These are phyloP conservation scores for Netelia inedita DNA, from an alignment of 2,888 invertebrate genomes.

Conservation along the genomic window DNA sequence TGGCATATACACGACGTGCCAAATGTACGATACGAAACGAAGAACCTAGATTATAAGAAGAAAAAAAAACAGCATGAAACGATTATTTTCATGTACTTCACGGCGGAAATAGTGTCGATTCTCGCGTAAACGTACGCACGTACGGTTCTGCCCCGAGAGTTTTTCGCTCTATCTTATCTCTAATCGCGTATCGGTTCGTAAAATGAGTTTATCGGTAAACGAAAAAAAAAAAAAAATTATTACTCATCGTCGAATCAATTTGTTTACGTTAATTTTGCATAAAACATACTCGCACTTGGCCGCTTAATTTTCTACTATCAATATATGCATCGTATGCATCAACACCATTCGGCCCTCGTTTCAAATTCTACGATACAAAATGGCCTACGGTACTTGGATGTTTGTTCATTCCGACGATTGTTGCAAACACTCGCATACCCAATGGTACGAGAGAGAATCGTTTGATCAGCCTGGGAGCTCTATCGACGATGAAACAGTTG, in stretches of 20 bases:
- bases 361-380: slow-evolving; percentile 18
- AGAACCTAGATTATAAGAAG: slow-evolving; percentile 52
- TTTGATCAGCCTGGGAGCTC: slow-evolving; percentile 54
- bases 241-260: background rate
- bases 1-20: slow-evolving; percentile 39
- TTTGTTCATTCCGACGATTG: slow-evolving; percentile 60
- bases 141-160: background rate
- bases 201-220: background rate
- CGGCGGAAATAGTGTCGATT: slow-evolving; percentile 14
- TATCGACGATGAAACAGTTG: slow-evolving; percentile 32
- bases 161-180: background rate
- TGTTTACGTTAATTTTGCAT: slow-evolving; percentile 27
- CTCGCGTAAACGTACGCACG: background rate
- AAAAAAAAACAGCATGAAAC: slow-evolving; percentile 44
- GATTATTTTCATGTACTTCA: slow-evolving; percentile 39
- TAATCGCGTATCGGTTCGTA: background rate
- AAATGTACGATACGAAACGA: slow-evolving; percentile 40
- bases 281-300: slow-evolving; percentile 18
- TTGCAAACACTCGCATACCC: slow-evolving; percentile 38
- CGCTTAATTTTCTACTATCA: slow-evolving; percentile 15
- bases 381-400: slow-evolving; percentile 23
- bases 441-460: slow-evolving; percentile 34
- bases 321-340: background rate
- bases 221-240: background rate
- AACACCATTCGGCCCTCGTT: background rate